Percentiles rank a stretch among this genome's conserved stretches.
Evolutionary conservation across 2,888 invertebrate genomes (phyloP).

Genomic region (Micropterix aruncella): DNA sequence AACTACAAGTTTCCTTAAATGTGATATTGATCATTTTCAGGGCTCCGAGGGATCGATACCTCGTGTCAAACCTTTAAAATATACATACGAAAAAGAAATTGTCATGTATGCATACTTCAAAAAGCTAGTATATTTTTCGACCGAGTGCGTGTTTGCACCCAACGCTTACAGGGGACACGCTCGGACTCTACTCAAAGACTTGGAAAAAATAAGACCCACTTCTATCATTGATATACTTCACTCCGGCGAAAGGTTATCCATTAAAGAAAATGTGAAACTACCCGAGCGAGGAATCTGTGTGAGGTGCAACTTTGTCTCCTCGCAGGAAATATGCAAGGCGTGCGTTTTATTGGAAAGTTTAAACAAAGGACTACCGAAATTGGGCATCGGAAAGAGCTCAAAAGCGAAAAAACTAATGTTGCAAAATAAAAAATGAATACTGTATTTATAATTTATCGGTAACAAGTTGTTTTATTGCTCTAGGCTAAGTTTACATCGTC

Average conservation of each 20-base stretch:
- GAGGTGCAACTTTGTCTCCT: conserved; percentile 82
- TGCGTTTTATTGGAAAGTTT: conserved; percentile 91
- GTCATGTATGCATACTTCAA: conserved; percentile 98
- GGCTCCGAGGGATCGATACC: conserved; percentile 72
- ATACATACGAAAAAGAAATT: conserved; percentile 97
- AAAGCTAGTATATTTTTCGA: conserved; percentile 93
- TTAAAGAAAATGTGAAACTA: conserved; percentile 70
- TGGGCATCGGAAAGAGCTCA: conserved; percentile 85
- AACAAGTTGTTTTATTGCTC: too few relatives aligned
- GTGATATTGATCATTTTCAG: conserved; percentile 24
- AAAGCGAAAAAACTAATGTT: conserved; percentile 48
- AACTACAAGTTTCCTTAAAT: too few relatives aligned
- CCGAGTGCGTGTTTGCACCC: conserved; percentile 97
- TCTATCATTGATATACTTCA: conserved; percentile 89
- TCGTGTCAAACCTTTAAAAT: conserved; percentile 91
- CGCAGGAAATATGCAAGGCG: conserved; percentile 92
- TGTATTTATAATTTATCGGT: too few relatives aligned
- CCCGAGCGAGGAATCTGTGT: conserved; percentile 69
- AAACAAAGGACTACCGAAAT: conserved; percentile 80
- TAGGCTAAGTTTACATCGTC: conserved; percentile 1
- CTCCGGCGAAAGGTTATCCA: conserved; percentile 74
- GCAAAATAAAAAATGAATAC: too few relatives aligned
- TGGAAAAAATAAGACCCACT: conserved; percentile 86
- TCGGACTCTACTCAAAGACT: conserved; percentile 79
- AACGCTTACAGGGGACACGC: conserved; percentile 95